Evolutionary conservation across 2,113 vertebrate species (phyloP).

Genomic region (Natator depressus): DNA sequence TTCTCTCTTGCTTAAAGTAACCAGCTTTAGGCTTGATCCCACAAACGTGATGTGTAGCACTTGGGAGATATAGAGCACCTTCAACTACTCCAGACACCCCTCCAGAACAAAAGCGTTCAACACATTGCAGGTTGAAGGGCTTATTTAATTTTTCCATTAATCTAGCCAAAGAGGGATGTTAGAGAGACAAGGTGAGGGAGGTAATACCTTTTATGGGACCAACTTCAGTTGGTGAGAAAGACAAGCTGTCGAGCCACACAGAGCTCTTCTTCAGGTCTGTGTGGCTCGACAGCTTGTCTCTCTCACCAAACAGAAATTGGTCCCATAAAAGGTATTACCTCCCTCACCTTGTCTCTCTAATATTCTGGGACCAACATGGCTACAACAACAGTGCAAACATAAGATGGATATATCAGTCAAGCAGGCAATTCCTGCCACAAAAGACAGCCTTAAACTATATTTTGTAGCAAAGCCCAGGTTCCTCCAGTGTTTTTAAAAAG

Average conservation of each 20-base stretch:
- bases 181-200: no score
- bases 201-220: no score
- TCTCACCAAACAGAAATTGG: not conserved
- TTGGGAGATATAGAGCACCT: not conserved
- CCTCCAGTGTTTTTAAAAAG: not conserved
- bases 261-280: no score
- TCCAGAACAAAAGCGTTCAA: not conserved
- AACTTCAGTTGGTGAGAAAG: no score
- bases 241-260: no score
- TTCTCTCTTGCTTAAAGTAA: not conserved
- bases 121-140: not conserved
- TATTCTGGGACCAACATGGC: not conserved
- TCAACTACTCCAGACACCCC: not conserved
- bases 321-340: not conserved
- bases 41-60: not conserved
- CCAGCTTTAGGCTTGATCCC: not conserved
- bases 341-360: not conserved
- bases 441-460: not conserved
- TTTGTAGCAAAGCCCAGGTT: not conserved
- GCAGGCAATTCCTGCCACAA: not conserved
- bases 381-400: not conserved
- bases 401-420: not conserved
- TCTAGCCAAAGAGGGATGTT: accelerated
- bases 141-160: not conserved
- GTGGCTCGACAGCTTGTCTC: no score